Evolutionary conservation across 2,888 invertebrate genomes (phyloP).

Genomic region (Zelleria hepariella): DNA sequence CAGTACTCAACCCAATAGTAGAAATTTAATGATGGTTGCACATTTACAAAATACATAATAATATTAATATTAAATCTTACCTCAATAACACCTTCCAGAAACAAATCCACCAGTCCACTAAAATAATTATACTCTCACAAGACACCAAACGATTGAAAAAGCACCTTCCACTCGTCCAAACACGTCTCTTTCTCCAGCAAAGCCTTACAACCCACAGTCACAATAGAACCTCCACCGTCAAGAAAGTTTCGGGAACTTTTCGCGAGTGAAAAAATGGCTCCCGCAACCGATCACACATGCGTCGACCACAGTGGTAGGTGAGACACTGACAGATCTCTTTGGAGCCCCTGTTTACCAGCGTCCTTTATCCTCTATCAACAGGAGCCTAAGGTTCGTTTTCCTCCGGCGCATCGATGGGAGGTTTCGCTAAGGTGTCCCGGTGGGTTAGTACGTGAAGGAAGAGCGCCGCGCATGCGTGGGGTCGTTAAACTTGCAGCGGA

Average conservation of each 20-base stretch:
- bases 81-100: background rate
- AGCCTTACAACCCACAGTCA: background rate
- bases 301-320: slow-evolving; percentile 35
- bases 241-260: slow-evolving; percentile 50
- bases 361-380: slow-evolving; percentile 26
- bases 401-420: slow-evolving; percentile 39
- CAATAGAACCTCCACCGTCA: slow-evolving; percentile 1
- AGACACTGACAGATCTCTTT: slow-evolving; percentile 30
- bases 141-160: background rate
- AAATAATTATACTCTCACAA: background rate
- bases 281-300: slow-evolving; percentile 24
- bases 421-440: slow-evolving; percentile 55
- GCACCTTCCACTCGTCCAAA: background rate
- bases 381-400: slow-evolving; percentile 65
- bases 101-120: background rate
- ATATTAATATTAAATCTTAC: background rate
- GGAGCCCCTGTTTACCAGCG: slow-evolving; percentile 11
- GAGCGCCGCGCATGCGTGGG: slow-evolving; percentile 48
- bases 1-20: no score
- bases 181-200: background rate
- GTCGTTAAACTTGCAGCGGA: slow-evolving; percentile 52
- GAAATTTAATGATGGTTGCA: no score
- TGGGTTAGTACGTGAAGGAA: slow-evolving; percentile 45
- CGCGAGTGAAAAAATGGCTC: slow-evolving; percentile 23
- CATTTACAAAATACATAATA: no score